Evolutionary conservation across 2,888 invertebrate genomes (phyloP).

Genomic region (Himalopsyche japonica): DNA sequence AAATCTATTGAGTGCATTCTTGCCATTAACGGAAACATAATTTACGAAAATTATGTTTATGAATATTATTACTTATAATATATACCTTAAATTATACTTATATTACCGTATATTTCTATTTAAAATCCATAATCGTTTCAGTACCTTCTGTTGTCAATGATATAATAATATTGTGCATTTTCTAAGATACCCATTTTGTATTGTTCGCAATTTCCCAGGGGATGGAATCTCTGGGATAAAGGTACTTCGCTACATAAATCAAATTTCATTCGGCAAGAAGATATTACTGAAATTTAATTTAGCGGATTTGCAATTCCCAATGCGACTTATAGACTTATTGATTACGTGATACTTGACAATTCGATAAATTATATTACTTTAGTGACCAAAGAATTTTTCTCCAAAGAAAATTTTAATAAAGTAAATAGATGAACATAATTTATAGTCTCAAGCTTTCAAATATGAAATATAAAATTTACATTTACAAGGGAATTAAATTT

Average conservation of each 20-base stretch:
- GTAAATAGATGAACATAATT: too few relatives aligned
- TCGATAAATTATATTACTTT: too few relatives aligned
- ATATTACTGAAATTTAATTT: background rate
- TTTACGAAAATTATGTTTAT: background rate
- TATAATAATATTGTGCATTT: background rate
- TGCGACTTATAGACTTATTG: background rate
- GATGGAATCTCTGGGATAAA: background rate
- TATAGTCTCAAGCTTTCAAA: too few relatives aligned
- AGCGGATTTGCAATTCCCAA: background rate
- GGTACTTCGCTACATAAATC: background rate
- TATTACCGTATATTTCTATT: too few relatives aligned
- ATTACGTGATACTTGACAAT: too few relatives aligned
- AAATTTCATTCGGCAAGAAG: background rate
- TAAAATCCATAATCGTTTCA: background rate
- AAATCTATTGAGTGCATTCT: background rate
- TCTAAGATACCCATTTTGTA: background rate
- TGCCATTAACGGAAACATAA: background rate
- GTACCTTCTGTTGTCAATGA: background rate
- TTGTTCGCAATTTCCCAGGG: background rate
- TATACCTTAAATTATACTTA: too few relatives aligned
- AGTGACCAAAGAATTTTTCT: too few relatives aligned
- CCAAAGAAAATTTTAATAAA: too few relatives aligned
- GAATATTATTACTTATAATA: too few relatives aligned
- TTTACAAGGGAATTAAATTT: too few relatives aligned
- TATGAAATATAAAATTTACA: too few relatives aligned